phyloP scores from a whole-genome alignment of 1,140 invertebrate species.

The Lepidostoma basale region DNA sequence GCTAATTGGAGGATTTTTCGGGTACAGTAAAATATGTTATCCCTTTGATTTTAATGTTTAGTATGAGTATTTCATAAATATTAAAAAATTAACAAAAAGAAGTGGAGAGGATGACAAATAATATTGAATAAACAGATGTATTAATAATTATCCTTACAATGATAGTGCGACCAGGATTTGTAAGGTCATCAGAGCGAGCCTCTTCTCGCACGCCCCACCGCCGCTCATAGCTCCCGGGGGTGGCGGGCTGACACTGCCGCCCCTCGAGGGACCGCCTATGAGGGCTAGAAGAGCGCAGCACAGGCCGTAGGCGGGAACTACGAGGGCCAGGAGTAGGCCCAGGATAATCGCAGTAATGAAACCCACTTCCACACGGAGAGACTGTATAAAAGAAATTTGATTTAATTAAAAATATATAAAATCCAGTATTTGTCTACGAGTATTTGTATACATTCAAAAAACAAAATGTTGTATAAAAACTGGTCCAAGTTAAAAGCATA shows the following conservation, averaged over 20 bases:
- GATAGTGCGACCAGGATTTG: slow-evolving; percentile 32
- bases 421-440: too few relatives aligned
- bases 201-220: slow-evolving; percentile 31
- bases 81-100: too few relatives aligned
- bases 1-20: too few relatives aligned
- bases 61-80: too few relatives aligned
- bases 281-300: slow-evolving; percentile 22
- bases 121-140: too few relatives aligned
- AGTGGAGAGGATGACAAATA: too few relatives aligned
- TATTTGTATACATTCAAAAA: too few relatives aligned
- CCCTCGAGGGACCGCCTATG: slow-evolving; percentile 10
- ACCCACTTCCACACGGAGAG: slow-evolving; percentile 41
- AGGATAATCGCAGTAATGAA: slow-evolving; percentile 41
- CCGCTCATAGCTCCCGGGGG: slow-evolving; percentile 15
- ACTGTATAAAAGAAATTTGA: slow-evolving; percentile 26
- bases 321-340: slow-evolving; percentile 17
- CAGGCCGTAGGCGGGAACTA: slow-evolving; percentile 37
- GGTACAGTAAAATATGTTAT: too few relatives aligned
- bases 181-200: slow-evolving; percentile 33
- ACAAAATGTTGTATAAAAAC: too few relatives aligned
- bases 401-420: too few relatives aligned
- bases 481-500: too few relatives aligned
- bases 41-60: too few relatives aligned
- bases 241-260: slow-evolving; percentile 7
- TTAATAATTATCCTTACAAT: slow-evolving; percentile 39